phyloP scores from a whole-genome alignment of 2,113 vertebrate species.

The Tetrax tetrax region DNA sequence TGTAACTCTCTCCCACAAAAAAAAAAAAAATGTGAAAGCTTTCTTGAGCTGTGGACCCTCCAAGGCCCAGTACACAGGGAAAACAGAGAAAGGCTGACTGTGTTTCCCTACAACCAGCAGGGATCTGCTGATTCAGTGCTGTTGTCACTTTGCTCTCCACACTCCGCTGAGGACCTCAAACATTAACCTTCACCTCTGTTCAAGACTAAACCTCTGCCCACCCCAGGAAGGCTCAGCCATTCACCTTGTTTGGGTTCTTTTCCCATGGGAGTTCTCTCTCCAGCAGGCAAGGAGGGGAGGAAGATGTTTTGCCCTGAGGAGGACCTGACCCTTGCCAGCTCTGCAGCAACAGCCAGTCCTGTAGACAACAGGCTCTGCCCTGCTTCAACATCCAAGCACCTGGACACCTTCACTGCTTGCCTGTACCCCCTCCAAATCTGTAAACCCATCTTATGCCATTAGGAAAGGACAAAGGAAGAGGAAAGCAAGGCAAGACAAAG shows the following conservation, averaged over 20 bases:
- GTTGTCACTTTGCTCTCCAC: neutral
- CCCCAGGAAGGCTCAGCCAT: neutral
- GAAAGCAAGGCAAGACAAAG: neutral
- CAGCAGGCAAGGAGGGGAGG: neutral
- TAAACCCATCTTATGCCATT: neutral
- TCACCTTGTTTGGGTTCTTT: neutral
- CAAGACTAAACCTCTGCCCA: neutral
- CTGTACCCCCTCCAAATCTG: neutral
- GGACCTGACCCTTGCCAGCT: neutral
- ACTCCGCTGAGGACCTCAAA: slow-evolving; percentile 6
- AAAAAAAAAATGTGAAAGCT: neutral
- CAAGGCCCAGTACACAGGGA: neutral
- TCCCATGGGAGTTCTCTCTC: neutral
- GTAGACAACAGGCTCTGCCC: neutral
- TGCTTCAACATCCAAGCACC: neutral
- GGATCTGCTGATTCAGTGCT: slow-evolving; percentile 1
- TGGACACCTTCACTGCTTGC: accelerated
- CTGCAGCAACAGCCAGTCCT: neutral
- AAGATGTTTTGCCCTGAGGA: neutral
- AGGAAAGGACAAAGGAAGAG: neutral
- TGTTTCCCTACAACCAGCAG: neutral
- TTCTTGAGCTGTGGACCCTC: neutral
- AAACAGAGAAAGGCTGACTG: neutral
- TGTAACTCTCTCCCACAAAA: neutral
- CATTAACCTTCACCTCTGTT: slow-evolving; percentile 33